Evolutionary conservation across 1,140 invertebrate species (phyloP).

Genomic region (Mizuhopecten yessoensis): DNA sequence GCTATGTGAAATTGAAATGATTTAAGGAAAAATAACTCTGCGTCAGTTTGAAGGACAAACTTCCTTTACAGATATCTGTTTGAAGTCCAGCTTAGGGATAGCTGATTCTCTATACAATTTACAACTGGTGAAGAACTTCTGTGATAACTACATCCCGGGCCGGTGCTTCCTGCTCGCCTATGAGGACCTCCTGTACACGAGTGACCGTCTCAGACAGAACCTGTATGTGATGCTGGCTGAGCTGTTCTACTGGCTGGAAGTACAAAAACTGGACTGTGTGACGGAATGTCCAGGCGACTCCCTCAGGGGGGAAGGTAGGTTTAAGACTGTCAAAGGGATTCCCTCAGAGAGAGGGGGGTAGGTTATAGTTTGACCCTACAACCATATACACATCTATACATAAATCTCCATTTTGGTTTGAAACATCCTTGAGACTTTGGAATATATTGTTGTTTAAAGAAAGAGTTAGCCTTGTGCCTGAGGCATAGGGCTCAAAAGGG

Average conservation of each 20-base stretch:
- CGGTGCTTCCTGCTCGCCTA: slow-evolving; percentile 97
- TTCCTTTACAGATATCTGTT: slow-evolving; percentile 83
- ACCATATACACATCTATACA: too few species aligned
- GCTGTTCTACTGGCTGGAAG: slow-evolving; percentile 96
- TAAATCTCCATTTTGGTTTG: too few species aligned
- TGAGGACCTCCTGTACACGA: slow-evolving; percentile 97
- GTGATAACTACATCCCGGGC: slow-evolving; percentile 90
- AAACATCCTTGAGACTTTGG: too few species aligned
- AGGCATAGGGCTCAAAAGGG: too few species aligned
- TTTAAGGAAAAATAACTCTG: too few species aligned
- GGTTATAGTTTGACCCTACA: too few species aligned
- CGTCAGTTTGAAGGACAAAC: too few species aligned
- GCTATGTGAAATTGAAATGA: too few species aligned
- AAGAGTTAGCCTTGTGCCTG: too few species aligned
- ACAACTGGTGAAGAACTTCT: slow-evolving; percentile 94
- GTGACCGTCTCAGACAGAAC: slow-evolving; percentile 90
- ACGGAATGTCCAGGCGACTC: slow-evolving; percentile 27
- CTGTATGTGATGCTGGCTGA: slow-evolving; percentile 97
- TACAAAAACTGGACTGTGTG: slow-evolving; percentile 61
- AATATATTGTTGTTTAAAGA: too few species aligned
- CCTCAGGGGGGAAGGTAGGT: background rate
- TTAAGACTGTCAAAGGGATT: too few species aligned
- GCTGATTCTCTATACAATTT: slow-evolving; percentile 97
- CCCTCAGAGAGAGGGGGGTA: too few species aligned
- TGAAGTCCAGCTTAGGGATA: slow-evolving; percentile 85